phyloP scores from a whole-genome alignment of 2,797 vertebrate species.

The Lithobates sylvaticus region DNA sequence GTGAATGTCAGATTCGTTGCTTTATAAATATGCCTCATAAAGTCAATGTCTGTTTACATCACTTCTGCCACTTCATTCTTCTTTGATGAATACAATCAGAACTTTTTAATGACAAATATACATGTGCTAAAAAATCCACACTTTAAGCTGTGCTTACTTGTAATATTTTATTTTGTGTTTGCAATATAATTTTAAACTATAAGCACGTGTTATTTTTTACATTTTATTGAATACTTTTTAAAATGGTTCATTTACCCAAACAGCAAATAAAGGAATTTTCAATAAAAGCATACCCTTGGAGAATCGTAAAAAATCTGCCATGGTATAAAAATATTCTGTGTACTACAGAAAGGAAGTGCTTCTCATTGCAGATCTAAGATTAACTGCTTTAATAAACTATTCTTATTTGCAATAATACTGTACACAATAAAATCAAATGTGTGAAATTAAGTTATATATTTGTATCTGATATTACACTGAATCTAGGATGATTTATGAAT shows the following conservation, averaged over 20 bases:
- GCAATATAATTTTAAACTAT: not conserved
- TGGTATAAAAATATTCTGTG: conserved; percentile 27
- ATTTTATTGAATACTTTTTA: conserved; percentile 24
- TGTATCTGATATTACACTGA: conserved; percentile 33
- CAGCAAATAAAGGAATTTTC: conserved; percentile 53
- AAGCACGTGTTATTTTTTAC: conserved; percentile 19
- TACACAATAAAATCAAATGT: not conserved
- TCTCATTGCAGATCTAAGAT: conserved; percentile 46
- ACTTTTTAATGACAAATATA: not conserved
- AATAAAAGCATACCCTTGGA: conserved; percentile 46
- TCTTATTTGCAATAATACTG: conserved; percentile 48
- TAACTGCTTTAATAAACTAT: conserved; percentile 59
- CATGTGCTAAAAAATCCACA: not conserved
- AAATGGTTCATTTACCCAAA: conserved; percentile 31
- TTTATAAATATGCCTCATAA: no score
- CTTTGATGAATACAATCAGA: no score
- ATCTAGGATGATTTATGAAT: conserved; percentile 27
- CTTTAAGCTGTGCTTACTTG: not conserved
- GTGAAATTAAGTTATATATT: conserved; percentile 42
- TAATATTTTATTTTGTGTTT: not conserved
- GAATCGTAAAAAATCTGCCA: conserved; percentile 41
- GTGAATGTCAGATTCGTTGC: no score
- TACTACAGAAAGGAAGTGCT: conserved; percentile 14
- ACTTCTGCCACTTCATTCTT: no score
- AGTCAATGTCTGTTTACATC: no score